Conservation (phyloP, 2,113 vertebrate genomes). For the Vireo altiloquus region DNA sequence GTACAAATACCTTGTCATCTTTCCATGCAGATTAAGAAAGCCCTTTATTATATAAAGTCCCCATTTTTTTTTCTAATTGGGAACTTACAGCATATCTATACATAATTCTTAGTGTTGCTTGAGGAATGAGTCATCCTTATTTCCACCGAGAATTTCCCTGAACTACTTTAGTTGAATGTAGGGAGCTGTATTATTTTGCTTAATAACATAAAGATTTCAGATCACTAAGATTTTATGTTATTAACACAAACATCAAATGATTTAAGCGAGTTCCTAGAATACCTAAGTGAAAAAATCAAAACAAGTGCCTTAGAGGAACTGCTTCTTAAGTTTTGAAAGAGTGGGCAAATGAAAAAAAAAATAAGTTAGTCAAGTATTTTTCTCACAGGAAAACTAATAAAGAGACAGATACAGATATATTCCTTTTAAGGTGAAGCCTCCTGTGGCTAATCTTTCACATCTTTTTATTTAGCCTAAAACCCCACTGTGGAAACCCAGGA, state of each 20-base stretch:
- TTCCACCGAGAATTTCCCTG: slow-evolving; percentile 45
- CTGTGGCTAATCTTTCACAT: slow-evolving; percentile 2
- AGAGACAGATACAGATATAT: background rate
- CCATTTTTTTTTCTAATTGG: background rate
- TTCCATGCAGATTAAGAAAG: background rate
- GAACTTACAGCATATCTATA: background rate
- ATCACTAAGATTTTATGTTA: slow-evolving; percentile 27
- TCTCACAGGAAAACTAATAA: slow-evolving; percentile 18
- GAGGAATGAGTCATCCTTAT: slow-evolving; percentile 44
- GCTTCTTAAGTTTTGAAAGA: slow-evolving; percentile 19
- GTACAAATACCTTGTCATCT: slow-evolving; percentile 7
- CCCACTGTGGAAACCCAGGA: no score
- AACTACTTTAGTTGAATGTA: slow-evolving; percentile 36
- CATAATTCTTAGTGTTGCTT: slow-evolving; percentile 18
- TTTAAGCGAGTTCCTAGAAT: slow-evolving; percentile 40
- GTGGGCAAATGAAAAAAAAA: background rate
- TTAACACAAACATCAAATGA: slow-evolving; percentile 37
- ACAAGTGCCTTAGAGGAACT: slow-evolving; percentile 29
- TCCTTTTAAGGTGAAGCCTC: slow-evolving; percentile 29
- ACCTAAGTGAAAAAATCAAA: slow-evolving; percentile 34
- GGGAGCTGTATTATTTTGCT: slow-evolving; percentile 49
- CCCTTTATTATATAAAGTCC: slow-evolving; percentile 25
- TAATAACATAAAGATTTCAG: slow-evolving; percentile 48
- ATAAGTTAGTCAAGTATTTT: background rate
- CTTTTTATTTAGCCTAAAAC: slow-evolving; percentile 31